Conservation (phyloP, 1,140 invertebrate species). For the Thalassaphorura encarpata region DNA sequence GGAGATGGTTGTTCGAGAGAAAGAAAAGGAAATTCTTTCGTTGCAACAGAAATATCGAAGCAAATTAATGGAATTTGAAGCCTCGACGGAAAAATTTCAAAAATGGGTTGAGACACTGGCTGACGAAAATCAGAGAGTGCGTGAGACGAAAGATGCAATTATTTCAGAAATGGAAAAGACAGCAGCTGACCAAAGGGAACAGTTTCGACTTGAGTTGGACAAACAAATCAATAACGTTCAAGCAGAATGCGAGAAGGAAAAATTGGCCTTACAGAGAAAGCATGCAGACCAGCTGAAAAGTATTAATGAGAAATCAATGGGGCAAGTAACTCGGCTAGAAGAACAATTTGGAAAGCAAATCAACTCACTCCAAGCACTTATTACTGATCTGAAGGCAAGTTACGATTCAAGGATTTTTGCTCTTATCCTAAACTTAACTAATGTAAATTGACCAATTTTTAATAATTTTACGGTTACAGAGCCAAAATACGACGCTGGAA, state of each 20-base stretch:
- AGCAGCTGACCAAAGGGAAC: not conserved
- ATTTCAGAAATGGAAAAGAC: conserved; percentile 2
- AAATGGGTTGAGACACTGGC: not conserved
- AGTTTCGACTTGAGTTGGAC: not conserved
- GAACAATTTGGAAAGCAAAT: conserved; percentile 3
- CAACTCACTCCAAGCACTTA: not conserved
- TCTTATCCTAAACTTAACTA: not conserved
- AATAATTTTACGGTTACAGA: too few species aligned
- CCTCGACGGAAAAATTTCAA: not conserved
- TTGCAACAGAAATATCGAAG: not conserved
- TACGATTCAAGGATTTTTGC: not conserved
- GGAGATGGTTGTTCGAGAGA: not conserved
- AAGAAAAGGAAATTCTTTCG: not conserved
- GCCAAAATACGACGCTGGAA: not conserved
- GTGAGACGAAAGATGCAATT: not conserved
- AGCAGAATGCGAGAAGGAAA: conserved; percentile 5
- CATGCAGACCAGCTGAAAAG: conserved; percentile 10
- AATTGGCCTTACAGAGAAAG: not conserved
- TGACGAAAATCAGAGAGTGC: conserved; percentile 3
- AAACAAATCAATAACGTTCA: not conserved
- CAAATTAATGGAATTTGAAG: not conserved
- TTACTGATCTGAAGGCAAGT: not conserved
- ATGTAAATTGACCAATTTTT: not conserved
- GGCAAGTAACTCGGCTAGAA: not conserved
- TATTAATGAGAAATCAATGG: conserved; percentile 2